Conservation (phyloP, 1,140 invertebrate species). For the Drosophila tristis region DNA sequence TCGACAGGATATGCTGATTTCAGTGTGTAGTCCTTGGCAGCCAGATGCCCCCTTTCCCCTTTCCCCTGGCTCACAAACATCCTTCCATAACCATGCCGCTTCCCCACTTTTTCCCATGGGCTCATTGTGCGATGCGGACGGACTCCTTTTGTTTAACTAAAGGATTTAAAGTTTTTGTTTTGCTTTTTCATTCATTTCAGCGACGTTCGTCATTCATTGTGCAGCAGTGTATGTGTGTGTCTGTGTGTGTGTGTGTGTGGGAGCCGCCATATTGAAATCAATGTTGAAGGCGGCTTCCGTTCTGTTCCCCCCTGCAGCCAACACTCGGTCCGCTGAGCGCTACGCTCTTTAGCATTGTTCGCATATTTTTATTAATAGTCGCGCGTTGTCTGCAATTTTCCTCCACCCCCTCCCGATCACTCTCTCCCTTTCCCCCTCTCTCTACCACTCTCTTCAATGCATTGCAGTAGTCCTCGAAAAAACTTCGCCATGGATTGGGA, state of each 20-base stretch:
- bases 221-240: constrained; percentile 7
- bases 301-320: not conserved
- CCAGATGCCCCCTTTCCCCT: constrained; percentile 2
- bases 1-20: constrained; percentile 53
- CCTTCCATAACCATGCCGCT: not conserved
- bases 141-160: constrained; percentile 73
- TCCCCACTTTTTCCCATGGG: constrained; percentile 24
- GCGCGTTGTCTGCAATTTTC: constrained; percentile 73
- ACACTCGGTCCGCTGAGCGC: constrained; percentile 15
- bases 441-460: constrained; percentile 26
- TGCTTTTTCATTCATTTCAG: constrained; percentile 67
- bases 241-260: constrained; percentile 29
- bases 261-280: constrained; percentile 67
- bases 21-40: constrained; percentile 54
- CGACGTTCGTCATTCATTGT: constrained; percentile 65
- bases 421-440: not conserved
- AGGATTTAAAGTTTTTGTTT: constrained; percentile 78
- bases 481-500: constrained; percentile 64
- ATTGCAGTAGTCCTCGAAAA: constrained; percentile 40
- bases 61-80: constrained; percentile 6
- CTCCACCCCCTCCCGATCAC: constrained; percentile 21
- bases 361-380: constrained; percentile 77
- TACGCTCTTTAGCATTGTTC: constrained; percentile 62
- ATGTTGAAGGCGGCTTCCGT: constrained; percentile 50
- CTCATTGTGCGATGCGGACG: constrained; percentile 36